Base-by-base conservation (phyloP, 2,113 vertebrate genomes). In the Trinectes maculatus region DNA sequence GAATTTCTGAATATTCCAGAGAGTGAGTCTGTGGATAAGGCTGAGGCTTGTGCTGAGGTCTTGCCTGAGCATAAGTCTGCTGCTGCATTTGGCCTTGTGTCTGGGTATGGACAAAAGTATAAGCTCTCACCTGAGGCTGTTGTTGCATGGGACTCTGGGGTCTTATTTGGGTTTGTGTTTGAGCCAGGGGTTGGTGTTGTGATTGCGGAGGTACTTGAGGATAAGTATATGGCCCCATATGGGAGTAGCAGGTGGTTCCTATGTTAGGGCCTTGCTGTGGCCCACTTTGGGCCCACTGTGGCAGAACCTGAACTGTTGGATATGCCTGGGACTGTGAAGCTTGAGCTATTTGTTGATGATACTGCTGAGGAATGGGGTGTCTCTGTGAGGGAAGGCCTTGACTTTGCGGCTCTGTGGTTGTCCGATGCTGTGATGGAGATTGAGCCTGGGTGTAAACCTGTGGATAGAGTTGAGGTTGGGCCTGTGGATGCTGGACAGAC, bases 81-180 rank as follows among this genome's bases (percentile, higher is more conserved):
- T 56, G 69, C 3, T 51, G 54, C 26, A 26, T 19, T 47, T 47
- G 44, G 5, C 21, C 44, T 47, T 47, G 44, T 26, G 25, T 6
- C 36, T 78, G 80, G 40, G 25, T 6, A 31, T 78, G 80, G 40
- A 37, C 33, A 80, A 79, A 79, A 8, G 66, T 40, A 40, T 40
- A 40, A n/a, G 39, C 6, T 8, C 39, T 40, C 39, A 21, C 48
- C 36, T n/a, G n/a, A n/a, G n/a, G n/a, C n/a, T 85, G 81, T 34
- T 80, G 83, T 37, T 84, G 77, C 70, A 62, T n/a, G 13, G 65
- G 83, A 15, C 57, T 46, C 80, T 83, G 83, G n/a, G 81, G 77
- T 16, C 26, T 39, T 5, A 69, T 62, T 43, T 78, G 85, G 12
- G 74, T 31, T 5, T 65, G 71, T 18, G 70, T 78, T 16, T 86